Conservation (phyloP, 2,888 invertebrate species). For the Papilio elwesi region DNA sequence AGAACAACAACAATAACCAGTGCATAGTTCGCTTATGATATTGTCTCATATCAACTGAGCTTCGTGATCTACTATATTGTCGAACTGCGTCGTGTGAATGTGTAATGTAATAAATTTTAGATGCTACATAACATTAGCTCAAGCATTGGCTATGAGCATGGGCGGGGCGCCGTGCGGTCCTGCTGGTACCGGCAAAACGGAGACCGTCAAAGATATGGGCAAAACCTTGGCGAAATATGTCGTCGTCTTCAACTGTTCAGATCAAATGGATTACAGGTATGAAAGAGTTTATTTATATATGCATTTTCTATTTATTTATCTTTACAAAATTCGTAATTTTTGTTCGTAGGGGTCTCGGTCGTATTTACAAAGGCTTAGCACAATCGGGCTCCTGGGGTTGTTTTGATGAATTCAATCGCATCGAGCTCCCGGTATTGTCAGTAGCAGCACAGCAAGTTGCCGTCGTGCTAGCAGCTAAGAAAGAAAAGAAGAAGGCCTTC, state of each 20-base stretch:
- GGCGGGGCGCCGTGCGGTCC: conserved; percentile 98
- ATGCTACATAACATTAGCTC: conserved; percentile 98
- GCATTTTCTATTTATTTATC: not conserved
- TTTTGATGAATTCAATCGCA: conserved; percentile 98
- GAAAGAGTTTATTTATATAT: not conserved
- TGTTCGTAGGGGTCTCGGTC: conserved; percentile 90
- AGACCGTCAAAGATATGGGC: conserved; percentile 99
- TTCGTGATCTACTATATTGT: not conserved
- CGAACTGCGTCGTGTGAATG: not conserved
- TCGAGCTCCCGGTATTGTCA: conserved; percentile 93
- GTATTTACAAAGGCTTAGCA: conserved; percentile 97
- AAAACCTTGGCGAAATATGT: conserved; percentile 98
- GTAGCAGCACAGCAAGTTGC: conserved; percentile 99
- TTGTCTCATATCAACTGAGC: too few relatives aligned
- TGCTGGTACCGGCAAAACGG: conserved; percentile 99
- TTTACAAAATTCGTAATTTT: not conserved
- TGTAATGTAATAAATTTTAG: conserved; percentile 74
- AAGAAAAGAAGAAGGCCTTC: conserved; percentile 95
- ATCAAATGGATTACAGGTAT: conserved; percentile 97
- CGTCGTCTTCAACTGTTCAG: conserved; percentile 98
- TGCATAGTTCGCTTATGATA: too few relatives aligned
- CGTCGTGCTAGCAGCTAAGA: conserved; percentile 95
- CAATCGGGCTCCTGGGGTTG: conserved; percentile 99
- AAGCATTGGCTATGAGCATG: conserved; percentile 97
- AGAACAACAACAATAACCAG: too few relatives aligned